Evolutionary conservation across 35 echinoderm and acorn worm genomes (phyloP), one percentile per base, ranked within the genome.

Genomic region (Heliocidaris erythrogramma): DNA sequence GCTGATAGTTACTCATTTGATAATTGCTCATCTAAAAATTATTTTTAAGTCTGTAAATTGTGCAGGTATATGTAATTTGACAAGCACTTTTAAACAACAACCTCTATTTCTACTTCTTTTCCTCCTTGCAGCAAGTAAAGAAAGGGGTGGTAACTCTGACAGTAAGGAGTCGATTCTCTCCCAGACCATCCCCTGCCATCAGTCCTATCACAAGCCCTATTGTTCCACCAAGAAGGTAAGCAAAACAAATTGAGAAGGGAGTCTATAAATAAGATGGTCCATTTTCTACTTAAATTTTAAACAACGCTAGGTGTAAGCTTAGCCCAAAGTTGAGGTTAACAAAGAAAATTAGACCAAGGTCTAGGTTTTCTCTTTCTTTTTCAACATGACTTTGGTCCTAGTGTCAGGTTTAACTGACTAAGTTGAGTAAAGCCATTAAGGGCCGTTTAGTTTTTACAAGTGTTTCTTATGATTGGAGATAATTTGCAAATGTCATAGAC

Each of bases 111-210:
- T 78, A 6, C 27, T 8, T 78, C 27, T 71, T 17, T 71, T 47
- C 48, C 47, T 35, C 24, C 60, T 59, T 85, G 78, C 96, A 99
- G 98, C 96, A 96, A 96, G 95, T 96, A 30, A 99, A 99, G 90
- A 99, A 99, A 90, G 98, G 98, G 0, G 90, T 99, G 49, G 98
- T 99, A 11, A 99, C 96, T 14, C 85, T 99, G 85, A 97, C 95
- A 47, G 96, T 97, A 7, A 95, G 93, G 30, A 97, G 98, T 78
- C 94, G 95, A 27, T 93, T 95, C 29, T 85, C 93, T 18, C 92
- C 96, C 12, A 65, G 65, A 35, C 48, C 96, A n/a, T 85, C 85
- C 24, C 91, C 93, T 17, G 59, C 85, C 49, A 95, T 61, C 84
- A 96, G 94, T 56, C 95, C 96, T 30, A 31, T 98, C 35, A 95